Conservation (phyloP, 2,888 invertebrate genomes). For the Anorthoa munda region DNA sequence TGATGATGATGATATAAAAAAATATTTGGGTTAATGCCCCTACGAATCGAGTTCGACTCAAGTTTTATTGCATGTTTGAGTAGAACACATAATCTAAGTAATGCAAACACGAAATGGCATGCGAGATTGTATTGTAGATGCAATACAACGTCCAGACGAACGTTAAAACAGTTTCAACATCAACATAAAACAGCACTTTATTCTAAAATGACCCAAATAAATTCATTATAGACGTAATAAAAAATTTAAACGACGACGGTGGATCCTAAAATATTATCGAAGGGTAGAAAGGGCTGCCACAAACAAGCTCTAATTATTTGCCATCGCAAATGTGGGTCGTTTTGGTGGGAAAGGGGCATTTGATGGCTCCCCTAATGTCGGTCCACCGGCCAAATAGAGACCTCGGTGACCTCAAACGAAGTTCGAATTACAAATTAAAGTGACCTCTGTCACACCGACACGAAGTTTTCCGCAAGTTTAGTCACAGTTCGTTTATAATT, state of each 20-base stretch:
- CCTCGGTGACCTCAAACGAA: slow-evolving; percentile 81
- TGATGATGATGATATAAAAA: too few species aligned
- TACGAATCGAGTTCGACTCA: not conserved
- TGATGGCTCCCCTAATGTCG: slow-evolving; percentile 74
- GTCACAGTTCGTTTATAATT: slow-evolving; percentile 48
- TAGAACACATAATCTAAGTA: not conserved
- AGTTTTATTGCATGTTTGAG: not conserved
- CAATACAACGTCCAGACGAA: not conserved
- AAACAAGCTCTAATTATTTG: slow-evolving; percentile 78
- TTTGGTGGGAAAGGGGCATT: slow-evolving; percentile 73
- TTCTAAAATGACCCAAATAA: slow-evolving; percentile 38
- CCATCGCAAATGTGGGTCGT: slow-evolving; percentile 73
- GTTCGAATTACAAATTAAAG: slow-evolving; percentile 83
- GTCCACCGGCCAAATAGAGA: slow-evolving; percentile 78
- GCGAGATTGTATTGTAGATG: not conserved
- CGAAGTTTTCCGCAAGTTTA: slow-evolving; percentile 51
- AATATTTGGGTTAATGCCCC: not conserved
- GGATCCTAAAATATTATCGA: slow-evolving; percentile 56
- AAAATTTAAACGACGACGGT: slow-evolving; percentile 48
- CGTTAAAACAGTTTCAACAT: slow-evolving; percentile 1
- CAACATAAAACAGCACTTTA: slow-evolving; percentile 9
- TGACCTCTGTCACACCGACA: slow-evolving; percentile 72
- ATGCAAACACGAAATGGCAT: not conserved
- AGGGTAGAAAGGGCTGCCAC: slow-evolving; percentile 54
- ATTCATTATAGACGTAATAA: slow-evolving; percentile 35